A percentile compares a stretch with the other conserved stretches of the same genome.
Evolutionary conservation across 2,888 invertebrate genomes (phyloP).

Genomic region (Cenopis cana): DNA sequence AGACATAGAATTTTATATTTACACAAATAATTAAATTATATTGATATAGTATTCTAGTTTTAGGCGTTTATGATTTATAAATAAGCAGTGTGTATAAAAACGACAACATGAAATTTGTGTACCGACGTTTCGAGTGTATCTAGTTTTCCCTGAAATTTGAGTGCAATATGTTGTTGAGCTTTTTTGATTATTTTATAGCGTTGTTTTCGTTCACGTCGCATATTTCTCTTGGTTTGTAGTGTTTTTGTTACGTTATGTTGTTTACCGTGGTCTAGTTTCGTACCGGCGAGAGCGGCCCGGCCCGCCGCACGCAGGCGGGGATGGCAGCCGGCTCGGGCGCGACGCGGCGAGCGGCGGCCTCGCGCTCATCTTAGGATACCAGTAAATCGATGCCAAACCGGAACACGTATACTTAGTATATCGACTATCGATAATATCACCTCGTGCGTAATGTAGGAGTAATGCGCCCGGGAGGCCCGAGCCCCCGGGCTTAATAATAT

Average conservation of each 20-base stretch:
- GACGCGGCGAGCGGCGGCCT: constrained; percentile 47
- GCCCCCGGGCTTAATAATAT: constrained; percentile 69
- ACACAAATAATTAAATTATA: constrained; percentile 85
- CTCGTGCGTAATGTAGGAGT: constrained; percentile 76
- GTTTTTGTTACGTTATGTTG: constrained; percentile 62
- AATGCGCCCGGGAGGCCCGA: constrained; percentile 62
- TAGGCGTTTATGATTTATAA: constrained; percentile 82
- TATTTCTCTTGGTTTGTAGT: constrained; percentile 55
- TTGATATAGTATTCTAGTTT: constrained; percentile 85
- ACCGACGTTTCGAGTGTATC: constrained; percentile 64
- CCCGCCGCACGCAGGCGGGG: constrained; percentile 12
- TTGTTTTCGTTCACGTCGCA: constrained; percentile 62
- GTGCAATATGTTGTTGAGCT: constrained; percentile 83
- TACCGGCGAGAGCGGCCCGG: constrained; percentile 49
- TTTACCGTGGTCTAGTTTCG: constrained; percentile 67
- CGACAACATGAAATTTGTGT: constrained; percentile 55
- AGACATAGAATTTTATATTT: constrained; percentile 86
- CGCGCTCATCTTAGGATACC: constrained; percentile 70
- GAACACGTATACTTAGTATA: constrained; percentile 80
- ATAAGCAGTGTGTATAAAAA: constrained; percentile 72
- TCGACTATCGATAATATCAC: constrained; percentile 78
- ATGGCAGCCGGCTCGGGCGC: constrained; percentile 47
- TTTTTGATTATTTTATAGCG: constrained; percentile 72
- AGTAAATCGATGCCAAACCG: constrained; percentile 81
- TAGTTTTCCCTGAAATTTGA: constrained; percentile 72